These are phyloP conservation scores for Calyptomena viridis DNA, from an alignment of 2,113 vertebrate species.

Conservation along the genomic window DNA sequence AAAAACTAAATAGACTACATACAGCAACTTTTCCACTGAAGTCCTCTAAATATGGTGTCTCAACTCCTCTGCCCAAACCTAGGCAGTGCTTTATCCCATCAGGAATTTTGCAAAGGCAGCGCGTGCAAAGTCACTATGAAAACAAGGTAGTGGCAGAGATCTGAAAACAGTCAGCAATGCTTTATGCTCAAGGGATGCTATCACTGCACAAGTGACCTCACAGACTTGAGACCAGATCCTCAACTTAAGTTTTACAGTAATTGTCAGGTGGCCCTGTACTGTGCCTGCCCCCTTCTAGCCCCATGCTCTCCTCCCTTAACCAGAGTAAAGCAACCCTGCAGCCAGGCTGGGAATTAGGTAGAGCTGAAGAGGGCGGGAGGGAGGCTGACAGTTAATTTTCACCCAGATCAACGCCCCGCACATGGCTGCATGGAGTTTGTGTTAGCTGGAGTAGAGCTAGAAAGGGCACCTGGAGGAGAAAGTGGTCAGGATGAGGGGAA, in stretches of 20 bases:
- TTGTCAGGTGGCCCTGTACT: neutral
- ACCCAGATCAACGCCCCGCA: neutral
- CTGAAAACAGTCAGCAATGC: neutral
- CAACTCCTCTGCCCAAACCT: neutral
- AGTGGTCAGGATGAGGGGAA: accelerated
- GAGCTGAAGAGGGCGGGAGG: neutral
- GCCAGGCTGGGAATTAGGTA: neutral
- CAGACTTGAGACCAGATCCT: neutral
- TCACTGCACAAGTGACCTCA: neutral
- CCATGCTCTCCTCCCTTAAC: accelerated
- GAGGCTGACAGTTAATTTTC: neutral
- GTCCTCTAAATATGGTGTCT: neutral
- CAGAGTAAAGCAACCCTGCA: neutral
- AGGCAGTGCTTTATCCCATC: accelerated
- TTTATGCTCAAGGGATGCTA: neutral
- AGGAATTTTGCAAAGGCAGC: neutral
- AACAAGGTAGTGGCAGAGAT: neutral
- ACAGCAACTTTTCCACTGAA: neutral
- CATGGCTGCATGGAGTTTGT: neutral
- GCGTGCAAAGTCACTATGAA: accelerated
- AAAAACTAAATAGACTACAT: neutral
- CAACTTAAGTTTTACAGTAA: neutral
- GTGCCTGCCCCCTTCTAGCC: accelerated
- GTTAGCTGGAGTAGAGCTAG: neutral
- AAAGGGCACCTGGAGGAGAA: neutral